Evolutionary conservation across 2,888 invertebrate genomes (phyloP).

Genomic region (Hyles lineata): DNA sequence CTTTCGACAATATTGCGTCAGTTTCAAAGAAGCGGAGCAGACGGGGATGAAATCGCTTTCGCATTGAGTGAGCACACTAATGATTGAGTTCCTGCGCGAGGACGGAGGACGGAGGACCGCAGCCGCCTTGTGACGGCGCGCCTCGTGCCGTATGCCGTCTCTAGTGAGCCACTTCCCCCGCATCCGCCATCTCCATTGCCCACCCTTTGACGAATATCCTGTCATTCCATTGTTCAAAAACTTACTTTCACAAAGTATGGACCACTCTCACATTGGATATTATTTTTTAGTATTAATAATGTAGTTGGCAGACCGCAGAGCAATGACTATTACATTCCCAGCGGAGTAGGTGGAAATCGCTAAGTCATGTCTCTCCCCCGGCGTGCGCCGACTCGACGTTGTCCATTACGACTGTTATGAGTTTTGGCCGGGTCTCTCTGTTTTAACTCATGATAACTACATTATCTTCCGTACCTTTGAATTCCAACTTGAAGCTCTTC

Average conservation of each 20-base stretch:
- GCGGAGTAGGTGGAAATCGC: constrained; percentile 41
- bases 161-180: not conserved
- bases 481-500: not conserved
- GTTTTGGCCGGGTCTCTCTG: constrained; percentile 45
- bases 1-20: constrained; percentile 82
- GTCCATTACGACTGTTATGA: constrained; percentile 42
- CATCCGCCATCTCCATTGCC: constrained; percentile 36
- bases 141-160: constrained; percentile 38
- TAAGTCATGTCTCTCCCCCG: constrained; percentile 34
- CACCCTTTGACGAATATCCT: constrained; percentile 71
- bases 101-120: constrained; percentile 41
- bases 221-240: constrained; percentile 75
- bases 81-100: constrained; percentile 79
- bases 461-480: constrained; percentile 1
- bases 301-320: not conserved
- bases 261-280: not conserved
- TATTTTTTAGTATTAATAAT: constrained; percentile 18
- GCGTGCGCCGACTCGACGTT: constrained; percentile 5
- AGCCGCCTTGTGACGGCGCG: constrained; percentile 47
- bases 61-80: constrained; percentile 83
- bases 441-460: constrained; percentile 8
- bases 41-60: constrained; percentile 81
- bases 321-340: constrained; percentile 21
- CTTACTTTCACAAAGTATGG: constrained; percentile 47
- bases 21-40: constrained; percentile 77